Evolutionary conservation across 2,797 vertebrate species (phyloP).

Genomic region (Crenichthys baileyi): DNA sequence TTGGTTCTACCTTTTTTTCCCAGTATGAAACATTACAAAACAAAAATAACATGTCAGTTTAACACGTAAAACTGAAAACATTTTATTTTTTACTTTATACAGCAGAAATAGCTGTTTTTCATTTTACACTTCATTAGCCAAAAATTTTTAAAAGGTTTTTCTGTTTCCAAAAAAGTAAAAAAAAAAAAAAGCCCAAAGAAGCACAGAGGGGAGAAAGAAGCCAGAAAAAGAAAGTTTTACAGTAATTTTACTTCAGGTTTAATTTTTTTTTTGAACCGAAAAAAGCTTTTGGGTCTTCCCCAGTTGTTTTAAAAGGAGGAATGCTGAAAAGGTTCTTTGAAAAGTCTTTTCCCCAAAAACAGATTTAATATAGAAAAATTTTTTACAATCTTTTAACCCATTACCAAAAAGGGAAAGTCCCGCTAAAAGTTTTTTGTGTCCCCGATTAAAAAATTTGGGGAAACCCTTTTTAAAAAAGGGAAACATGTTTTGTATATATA

Average conservation of each 20-base stretch:
- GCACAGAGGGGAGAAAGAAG: no score
- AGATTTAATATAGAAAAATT: no score
- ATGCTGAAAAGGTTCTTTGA: not conserved
- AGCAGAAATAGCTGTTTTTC: not conserved
- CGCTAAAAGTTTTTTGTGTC: no score
- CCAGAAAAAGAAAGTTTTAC: not conserved
- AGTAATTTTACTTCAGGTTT: not conserved
- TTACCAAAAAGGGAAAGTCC: no score
- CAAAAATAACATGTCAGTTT: not conserved
- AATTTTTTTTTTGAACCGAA: not conserved
- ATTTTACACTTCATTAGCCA: not conserved
- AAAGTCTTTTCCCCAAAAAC: no score
- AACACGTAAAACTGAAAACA: not conserved
- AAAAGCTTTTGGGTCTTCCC: not conserved
- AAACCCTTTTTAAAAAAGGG: no score
- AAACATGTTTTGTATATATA: no score
- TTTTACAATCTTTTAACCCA: no score
- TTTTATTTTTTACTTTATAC: constrained; percentile 1
- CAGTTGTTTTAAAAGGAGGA: not conserved
- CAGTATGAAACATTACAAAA: not conserved
- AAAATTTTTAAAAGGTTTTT: not conserved
- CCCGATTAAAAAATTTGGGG: no score
- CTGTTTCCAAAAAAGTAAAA: not conserved
- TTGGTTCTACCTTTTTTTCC: not conserved
- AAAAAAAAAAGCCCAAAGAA: not conserved